Percentiles rank a stretch among this genome's conserved stretches.
phyloP scores from a whole-genome alignment of 2,888 invertebrate species.

The Leptothorax acervorum region DNA sequence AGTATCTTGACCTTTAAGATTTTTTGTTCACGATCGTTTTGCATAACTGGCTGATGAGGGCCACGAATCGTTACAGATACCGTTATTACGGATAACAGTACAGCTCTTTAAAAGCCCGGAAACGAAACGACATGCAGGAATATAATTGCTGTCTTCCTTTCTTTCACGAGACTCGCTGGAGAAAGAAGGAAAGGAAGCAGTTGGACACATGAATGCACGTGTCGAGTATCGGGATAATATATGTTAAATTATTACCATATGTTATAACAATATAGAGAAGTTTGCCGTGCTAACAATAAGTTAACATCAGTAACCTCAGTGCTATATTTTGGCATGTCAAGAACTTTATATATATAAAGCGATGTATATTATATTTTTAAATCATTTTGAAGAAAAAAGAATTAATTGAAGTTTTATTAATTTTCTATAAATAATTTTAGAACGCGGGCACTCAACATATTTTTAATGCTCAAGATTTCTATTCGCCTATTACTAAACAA shows the following conservation, averaged over 20 bases:
- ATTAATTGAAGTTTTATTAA: not conserved
- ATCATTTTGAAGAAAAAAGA: not conserved
- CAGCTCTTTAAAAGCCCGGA: constrained; percentile 9
- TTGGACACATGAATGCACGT: not conserved
- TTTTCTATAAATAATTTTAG: not conserved
- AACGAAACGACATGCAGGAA: constrained; percentile 19
- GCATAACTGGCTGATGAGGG: constrained; percentile 16
- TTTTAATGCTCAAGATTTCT: not conserved
- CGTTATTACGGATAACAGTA: constrained; percentile 39
- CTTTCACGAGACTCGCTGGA: not conserved
- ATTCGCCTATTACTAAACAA: not conserved
- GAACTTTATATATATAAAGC: not conserved
- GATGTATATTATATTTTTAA: not conserved
- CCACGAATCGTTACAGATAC: constrained; percentile 29
- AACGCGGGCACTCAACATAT: not conserved
- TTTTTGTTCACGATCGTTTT: constrained; percentile 21
- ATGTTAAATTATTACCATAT: constrained; percentile 12
- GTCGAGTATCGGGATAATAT: constrained; percentile 5
- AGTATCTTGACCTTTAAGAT: constrained; percentile 68
- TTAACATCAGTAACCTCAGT: not conserved
- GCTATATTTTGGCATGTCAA: not conserved
- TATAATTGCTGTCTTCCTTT: constrained; percentile 27
- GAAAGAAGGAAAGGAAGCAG: constrained; percentile 2
- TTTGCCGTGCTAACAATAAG: not conserved
- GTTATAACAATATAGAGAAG: not conserved